Evolutionary conservation across 2,797 vertebrate genomes (phyloP).

Genomic region (Hephaestus fuliginosus): DNA sequence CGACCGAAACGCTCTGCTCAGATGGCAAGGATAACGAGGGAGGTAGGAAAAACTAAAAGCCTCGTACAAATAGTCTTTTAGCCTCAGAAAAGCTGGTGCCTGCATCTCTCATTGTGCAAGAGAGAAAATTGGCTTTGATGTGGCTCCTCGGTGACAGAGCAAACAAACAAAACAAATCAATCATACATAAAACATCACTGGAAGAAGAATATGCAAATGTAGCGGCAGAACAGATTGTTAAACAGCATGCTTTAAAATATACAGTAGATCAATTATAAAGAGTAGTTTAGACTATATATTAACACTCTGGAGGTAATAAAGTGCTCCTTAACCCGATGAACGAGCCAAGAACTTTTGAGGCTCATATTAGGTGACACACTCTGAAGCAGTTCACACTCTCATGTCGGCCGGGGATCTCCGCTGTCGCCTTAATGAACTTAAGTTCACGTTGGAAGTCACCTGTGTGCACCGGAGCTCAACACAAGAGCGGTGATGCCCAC

Average conservation of each 20-base stretch:
- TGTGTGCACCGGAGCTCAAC: constrained; percentile 43
- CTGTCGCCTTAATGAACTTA: constrained; percentile 51
- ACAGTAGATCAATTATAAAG: constrained; percentile 63
- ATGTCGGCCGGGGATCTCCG: constrained; percentile 36
- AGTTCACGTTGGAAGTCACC: constrained; percentile 49
- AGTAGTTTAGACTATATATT: constrained; percentile 32
- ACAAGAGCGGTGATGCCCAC: constrained; percentile 16
- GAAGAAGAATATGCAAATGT: constrained; percentile 68
- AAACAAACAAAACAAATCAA: constrained; percentile 80
- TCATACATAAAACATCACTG: constrained; percentile 77
- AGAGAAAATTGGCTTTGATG: constrained; percentile 66
- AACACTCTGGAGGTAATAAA: constrained; percentile 26
- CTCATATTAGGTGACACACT: constrained; percentile 41
- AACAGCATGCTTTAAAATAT: constrained; percentile 66
- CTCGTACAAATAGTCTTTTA: constrained; percentile 65
- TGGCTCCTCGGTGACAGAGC: constrained; percentile 69
- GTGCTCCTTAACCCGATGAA: constrained; percentile 17
- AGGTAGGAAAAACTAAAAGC: constrained; percentile 86
- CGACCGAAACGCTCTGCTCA: constrained; percentile 97
- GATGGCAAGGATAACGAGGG: constrained; percentile 99
- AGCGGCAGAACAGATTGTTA: constrained; percentile 63
- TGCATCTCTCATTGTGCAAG: constrained; percentile 38
- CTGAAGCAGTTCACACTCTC: constrained; percentile 34
- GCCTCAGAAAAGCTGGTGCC: constrained; percentile 12
- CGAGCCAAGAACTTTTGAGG: constrained; percentile 36